These are phyloP conservation scores for Heliothis virescens DNA, from an alignment of 1,140 invertebrate genomes.

Conservation along the genomic window DNA sequence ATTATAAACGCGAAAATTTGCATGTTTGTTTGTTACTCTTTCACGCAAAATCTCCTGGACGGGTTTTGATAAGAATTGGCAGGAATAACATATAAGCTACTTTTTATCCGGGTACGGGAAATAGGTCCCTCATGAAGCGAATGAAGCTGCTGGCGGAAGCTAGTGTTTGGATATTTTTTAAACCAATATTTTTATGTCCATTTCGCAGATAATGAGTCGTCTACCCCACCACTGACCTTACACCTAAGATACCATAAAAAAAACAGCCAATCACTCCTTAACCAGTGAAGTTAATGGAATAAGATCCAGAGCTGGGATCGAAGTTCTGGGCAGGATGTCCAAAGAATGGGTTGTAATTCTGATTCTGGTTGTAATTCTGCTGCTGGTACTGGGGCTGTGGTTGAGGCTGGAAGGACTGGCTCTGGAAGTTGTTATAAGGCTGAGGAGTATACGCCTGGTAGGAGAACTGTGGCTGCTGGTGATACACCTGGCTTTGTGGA, in stretches of 20 bases:
- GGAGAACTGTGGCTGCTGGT: slow-evolving; percentile 81
- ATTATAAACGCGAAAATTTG: no score
- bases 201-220: background rate
- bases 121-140: no score
- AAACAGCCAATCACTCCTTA: background rate
- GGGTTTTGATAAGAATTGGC: no score
- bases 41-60: no score
- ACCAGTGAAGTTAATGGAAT: slow-evolving; percentile 89
- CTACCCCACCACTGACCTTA: background rate
- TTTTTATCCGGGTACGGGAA: no score
- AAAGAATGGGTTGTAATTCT: slow-evolving; percentile 82
- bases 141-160: no score
- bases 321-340: slow-evolving; percentile 89
- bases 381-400: slow-evolving; percentile 67
- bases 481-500: slow-evolving; percentile 79
- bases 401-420: slow-evolving; percentile 70
- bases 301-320: slow-evolving; percentile 89
- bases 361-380: slow-evolving; percentile 79
- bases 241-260: slow-evolving; percentile 21
- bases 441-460: slow-evolving; percentile 77
- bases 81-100: no score
- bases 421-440: slow-evolving; percentile 69
- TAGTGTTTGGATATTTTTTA: background rate
- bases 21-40: no score
- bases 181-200: background rate